Conservation (phyloP, 53 echinoderm and acorn worm genomes). For the Arbacia lixula region DNA sequence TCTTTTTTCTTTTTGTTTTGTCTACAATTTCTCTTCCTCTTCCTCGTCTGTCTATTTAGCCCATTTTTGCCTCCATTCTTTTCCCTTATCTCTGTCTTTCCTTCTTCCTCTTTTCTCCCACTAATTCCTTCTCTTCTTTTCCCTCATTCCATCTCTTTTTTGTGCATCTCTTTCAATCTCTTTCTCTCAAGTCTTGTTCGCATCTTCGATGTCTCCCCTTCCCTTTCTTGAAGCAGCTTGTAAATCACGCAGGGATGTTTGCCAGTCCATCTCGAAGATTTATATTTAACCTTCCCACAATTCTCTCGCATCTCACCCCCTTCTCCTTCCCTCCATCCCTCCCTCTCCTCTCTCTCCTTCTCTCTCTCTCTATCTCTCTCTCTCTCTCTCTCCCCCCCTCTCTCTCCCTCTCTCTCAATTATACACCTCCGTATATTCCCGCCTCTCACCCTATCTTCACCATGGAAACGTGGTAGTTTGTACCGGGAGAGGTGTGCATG, state of each 20-base stretch:
- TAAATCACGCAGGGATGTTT: constrained; percentile 26
- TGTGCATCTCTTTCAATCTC: not conserved
- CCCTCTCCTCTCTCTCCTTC: constrained; percentile 1
- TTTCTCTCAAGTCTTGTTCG: not conserved
- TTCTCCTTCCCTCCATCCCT: constrained; percentile 1
- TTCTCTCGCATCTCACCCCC: constrained; percentile 1
- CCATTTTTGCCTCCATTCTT: not conserved
- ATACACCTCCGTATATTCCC: not conserved
- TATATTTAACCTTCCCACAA: constrained; percentile 20
- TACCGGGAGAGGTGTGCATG: not conserved
- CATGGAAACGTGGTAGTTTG: constrained; percentile 17
- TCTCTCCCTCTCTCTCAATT: constrained; percentile 3
- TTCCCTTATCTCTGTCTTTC: not conserved
- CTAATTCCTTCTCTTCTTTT: not conserved
- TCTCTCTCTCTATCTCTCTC: constrained; percentile 15
- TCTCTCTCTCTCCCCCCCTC: not conserved
- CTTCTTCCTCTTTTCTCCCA: not conserved
- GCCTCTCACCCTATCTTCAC: not conserved
- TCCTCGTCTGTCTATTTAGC: not conserved
- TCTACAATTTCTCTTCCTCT: not conserved
- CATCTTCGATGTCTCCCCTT: not conserved
- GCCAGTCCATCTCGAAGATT: constrained; percentile 15
- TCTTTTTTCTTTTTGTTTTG: not conserved
- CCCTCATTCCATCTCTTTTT: not conserved
- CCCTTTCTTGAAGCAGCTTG: not conserved